Base-by-base conservation (phyloP, 2,113 vertebrate species). In the Craseonycteris thonglongyai region DNA sequence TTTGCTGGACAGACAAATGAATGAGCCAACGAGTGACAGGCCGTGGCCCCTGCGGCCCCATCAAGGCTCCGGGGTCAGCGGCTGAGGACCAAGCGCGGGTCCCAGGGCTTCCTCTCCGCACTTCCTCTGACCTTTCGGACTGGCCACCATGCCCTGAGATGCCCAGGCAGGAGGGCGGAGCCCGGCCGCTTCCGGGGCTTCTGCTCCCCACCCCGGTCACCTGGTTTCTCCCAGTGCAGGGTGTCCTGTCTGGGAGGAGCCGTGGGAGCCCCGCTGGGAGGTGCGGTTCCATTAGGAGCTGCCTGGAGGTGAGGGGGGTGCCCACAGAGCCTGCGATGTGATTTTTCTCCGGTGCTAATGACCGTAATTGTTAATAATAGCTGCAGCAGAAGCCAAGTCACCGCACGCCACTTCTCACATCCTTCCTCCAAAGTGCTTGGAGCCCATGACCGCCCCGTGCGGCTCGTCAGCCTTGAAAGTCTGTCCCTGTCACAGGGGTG, bases 1-100 rank as follows among this genome's bases (percentile, higher is more conserved):
- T 87, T 45, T 71, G 78, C 12, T 76, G 91, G 75, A 65, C 65
- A 86, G 94, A 92, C 86, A 93, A 66, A 47, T 33, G 19, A 87
- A 80, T 22, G 59, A 89, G 63, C 38, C 54, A 51, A 74, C 38
- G 51, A 74, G 66, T 28, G 56, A 87, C 42, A 58, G 35, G n/a
- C n/a, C n/a, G n/a, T n/a, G n/a, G n/a, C n/a, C n/a, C n/a, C n/a
- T n/a, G n/a, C n/a, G n/a, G n/a, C n/a, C n/a, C n/a, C n/a, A 71
- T 74, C 86, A 71, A 82, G 88, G 68, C 30, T n/a, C 40, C 13
- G 40, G 38, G 24, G 45, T 82, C 49, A 63, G 75, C 61, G 24
- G 2, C 21, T 1, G 26, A 33, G 38, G 10, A 90, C 85, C 66
- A 40, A 35, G 30, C 1, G 13, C 10, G 63, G 65, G 35, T 21